Conservation (phyloP, 2,888 invertebrate genomes). For the Toxonevra muliebris region DNA sequence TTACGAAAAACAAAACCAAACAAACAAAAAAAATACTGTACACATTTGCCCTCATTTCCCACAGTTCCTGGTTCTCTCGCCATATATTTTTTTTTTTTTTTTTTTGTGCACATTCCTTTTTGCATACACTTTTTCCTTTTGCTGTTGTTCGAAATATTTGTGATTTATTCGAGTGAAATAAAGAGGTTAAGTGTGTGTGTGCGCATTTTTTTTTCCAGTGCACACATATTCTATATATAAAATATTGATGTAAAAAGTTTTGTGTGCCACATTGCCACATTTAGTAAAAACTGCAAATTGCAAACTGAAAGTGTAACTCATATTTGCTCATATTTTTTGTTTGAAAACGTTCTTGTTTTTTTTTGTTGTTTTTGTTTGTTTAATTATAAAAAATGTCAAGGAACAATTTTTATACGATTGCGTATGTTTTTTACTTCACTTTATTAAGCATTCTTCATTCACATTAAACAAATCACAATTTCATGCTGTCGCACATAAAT, state of each 20-base stretch:
- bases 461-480: not conserved
- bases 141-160: not conserved
- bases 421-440: not conserved
- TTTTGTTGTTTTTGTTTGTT: not conserved
- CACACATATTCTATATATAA: too few relatives aligned
- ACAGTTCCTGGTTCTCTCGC: too few relatives aligned
- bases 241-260: too few relatives aligned
- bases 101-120: not conserved
- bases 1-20: not conserved
- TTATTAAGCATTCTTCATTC: constrained; percentile 7
- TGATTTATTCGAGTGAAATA: constrained; percentile 15
- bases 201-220: too few relatives aligned
- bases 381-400: constrained; percentile 70
- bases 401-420: constrained; percentile 57
- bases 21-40: not conserved
- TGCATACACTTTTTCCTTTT: too few relatives aligned
- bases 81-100: not conserved
- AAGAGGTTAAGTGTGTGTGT: not conserved
- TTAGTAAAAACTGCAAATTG: too few relatives aligned
- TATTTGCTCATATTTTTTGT: too few relatives aligned
- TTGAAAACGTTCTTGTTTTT: not conserved
- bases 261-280: too few relatives aligned
- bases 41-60: too few relatives aligned
- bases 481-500: not conserved
- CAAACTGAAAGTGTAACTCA: too few relatives aligned